phyloP scores from a whole-genome alignment of 2,797 vertebrate species.

The Betta splendens region DNA sequence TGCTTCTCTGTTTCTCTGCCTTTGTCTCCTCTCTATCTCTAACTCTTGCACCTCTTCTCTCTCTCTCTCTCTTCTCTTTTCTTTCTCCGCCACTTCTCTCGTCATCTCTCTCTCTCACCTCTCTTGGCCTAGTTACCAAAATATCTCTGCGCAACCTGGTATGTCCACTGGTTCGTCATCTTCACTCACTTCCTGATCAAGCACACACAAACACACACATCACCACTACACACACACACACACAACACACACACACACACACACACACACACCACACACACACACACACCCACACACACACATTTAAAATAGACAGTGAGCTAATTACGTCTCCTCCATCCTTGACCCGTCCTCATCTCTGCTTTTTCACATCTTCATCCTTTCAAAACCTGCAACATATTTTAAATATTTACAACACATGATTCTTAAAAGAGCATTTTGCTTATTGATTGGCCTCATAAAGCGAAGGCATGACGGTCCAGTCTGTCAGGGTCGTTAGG shows the following conservation, averaged over 20 bases:
- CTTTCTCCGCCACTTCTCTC: conserved; percentile 21
- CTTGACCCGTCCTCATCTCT: conserved; percentile 53
- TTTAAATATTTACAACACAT: not conserved
- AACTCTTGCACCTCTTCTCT: conserved; percentile 68
- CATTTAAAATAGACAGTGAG: conserved; percentile 58
- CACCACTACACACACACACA: no score
- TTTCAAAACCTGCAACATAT: not conserved
- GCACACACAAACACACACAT: conserved; percentile 35
- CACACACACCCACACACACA: conserved; percentile 21
- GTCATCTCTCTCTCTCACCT: no score
- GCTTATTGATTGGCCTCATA: no score
- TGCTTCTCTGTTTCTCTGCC: conserved; percentile 68
- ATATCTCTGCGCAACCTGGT: conserved; percentile 76
- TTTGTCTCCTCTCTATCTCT: conserved; percentile 56
- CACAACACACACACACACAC: no score
- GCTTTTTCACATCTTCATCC: conserved; percentile 24
- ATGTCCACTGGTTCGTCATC: conserved; percentile 74
- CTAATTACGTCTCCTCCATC: conserved; percentile 41
- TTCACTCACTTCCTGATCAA: conserved; percentile 69
- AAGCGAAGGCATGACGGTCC: no score
- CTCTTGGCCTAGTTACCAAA: conserved; percentile 76
- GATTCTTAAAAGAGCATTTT: no score
- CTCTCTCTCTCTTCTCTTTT: no score
- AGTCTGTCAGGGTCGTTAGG: no score
- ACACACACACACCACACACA: conserved; percentile 50